A percentile compares a stretch with the other conserved stretches of the same genome.
These are phyloP conservation scores for Drosophila suboccidentalis DNA, from an alignment of 2,888 invertebrate species.

Conservation along the genomic window DNA sequence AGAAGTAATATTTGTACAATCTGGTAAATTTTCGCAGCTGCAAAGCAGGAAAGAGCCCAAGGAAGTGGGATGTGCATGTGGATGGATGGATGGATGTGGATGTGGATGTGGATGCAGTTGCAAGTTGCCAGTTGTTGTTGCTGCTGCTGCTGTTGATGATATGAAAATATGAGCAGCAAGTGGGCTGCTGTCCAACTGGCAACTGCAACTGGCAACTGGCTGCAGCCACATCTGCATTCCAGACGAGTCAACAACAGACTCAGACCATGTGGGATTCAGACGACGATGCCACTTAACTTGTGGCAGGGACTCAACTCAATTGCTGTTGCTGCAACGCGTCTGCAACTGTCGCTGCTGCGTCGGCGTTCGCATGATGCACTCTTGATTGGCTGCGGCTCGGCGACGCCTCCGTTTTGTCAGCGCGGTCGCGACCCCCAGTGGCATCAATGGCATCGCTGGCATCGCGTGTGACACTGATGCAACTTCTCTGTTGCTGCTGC, in stretches of 20 bases:
- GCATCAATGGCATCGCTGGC: constrained; percentile 64
- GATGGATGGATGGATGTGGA: constrained; percentile 21
- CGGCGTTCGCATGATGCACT: constrained; percentile 29
- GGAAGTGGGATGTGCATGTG: constrained; percentile 59
- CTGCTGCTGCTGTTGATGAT: constrained; percentile 52
- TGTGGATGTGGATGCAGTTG: constrained; percentile 42
- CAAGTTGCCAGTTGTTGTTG: constrained; percentile 20
- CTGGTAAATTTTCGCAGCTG: constrained; percentile 77
- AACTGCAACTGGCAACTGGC: constrained; percentile 12
- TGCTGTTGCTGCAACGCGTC: constrained; percentile 35
- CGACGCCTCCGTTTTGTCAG: constrained; percentile 65
- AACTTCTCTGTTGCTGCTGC: constrained; percentile 16
- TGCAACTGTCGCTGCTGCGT: constrained; percentile 26
- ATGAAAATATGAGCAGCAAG: constrained; percentile 72
- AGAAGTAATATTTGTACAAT: constrained; percentile 81
- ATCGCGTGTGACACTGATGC: constrained; percentile 77
- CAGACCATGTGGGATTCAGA: constrained; percentile 82
- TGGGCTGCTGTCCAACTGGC: constrained; percentile 62
- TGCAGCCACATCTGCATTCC: constrained; percentile 77
- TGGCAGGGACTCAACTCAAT: constrained; percentile 13
- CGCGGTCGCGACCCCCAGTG: constrained; percentile 72
- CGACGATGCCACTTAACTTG: constrained; percentile 57
- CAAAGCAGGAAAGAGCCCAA: constrained; percentile 48
- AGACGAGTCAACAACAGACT: constrained; percentile 61
- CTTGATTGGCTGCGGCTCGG: constrained; percentile 33